Evolutionary conservation across 2,797 vertebrate species (phyloP).

Genomic region (Peromyscus aztecus): DNA sequence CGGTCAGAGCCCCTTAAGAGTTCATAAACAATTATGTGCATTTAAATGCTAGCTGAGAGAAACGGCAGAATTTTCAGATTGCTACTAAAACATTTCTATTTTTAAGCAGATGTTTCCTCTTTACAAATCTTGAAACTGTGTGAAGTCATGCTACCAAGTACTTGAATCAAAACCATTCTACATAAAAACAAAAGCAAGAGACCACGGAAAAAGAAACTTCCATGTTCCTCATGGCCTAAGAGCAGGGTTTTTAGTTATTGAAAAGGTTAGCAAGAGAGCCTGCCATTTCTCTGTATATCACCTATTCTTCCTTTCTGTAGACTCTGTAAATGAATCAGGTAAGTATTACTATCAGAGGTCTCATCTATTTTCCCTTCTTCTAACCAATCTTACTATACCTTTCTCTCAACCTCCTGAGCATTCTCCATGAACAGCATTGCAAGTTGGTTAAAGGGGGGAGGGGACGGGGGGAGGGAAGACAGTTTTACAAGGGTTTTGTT

Average conservation of each 20-base stretch:
- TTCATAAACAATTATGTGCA: slow-evolving; percentile 76
- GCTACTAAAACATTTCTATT: slow-evolving; percentile 71
- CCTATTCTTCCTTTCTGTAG: slow-evolving; percentile 45
- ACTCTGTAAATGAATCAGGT: slow-evolving; percentile 50
- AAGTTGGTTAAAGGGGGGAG: slow-evolving; percentile 85
- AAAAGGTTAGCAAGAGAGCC: slow-evolving; percentile 44
- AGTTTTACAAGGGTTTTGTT: slow-evolving; percentile 87
- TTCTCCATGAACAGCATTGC: slow-evolving; percentile 90
- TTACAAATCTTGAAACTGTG: slow-evolving; percentile 60
- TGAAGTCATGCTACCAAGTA: slow-evolving; percentile 46
- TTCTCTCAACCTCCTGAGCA: slow-evolving; percentile 82
- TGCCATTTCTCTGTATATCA: slow-evolving; percentile 28
- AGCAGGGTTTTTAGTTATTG: slow-evolving; percentile 38
- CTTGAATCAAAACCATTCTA: slow-evolving; percentile 35
- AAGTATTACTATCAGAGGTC: slow-evolving; percentile 31
- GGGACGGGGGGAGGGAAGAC: background rate
- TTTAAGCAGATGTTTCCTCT: slow-evolving; percentile 63
- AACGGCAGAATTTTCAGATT: slow-evolving; percentile 82
- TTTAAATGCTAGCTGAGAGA: slow-evolving; percentile 83
- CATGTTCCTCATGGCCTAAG: slow-evolving; percentile 44
- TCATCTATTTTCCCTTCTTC: slow-evolving; percentile 43
- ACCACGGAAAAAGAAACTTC: slow-evolving; percentile 29
- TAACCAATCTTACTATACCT: slow-evolving; percentile 65
- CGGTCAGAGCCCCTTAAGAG: slow-evolving; percentile 61
- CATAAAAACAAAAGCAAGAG: slow-evolving; percentile 68